These are phyloP conservation scores for Aramus guarauna DNA, from an alignment of 2,113 vertebrate genomes.

Conservation along the genomic window DNA sequence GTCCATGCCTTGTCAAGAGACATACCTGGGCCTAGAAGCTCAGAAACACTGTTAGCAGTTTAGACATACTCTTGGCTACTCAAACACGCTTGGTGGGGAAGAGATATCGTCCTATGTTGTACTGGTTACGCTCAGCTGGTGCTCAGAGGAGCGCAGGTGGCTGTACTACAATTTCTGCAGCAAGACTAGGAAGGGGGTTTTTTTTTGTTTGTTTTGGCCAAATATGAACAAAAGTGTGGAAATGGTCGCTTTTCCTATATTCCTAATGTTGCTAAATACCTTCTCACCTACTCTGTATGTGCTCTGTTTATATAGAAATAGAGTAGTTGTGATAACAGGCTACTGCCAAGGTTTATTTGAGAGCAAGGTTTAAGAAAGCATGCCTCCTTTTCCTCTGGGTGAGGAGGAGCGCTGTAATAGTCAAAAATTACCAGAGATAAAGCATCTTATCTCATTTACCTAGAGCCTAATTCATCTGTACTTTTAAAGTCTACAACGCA, in stretches of 20 bases:
- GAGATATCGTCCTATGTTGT: background rate
- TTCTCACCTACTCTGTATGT: background rate
- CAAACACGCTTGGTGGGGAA: background rate
- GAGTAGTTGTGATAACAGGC: background rate
- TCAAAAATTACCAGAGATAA: background rate
- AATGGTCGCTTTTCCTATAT: background rate
- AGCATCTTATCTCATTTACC: background rate
- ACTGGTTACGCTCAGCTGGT: background rate
- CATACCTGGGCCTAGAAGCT: background rate
- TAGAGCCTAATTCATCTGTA: background rate
- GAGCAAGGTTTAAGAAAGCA: background rate
- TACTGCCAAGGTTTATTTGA: background rate
- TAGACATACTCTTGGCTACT: background rate
- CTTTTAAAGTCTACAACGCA: background rate
- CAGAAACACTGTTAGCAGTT: background rate
- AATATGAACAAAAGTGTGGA: background rate
- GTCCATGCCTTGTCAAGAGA: background rate
- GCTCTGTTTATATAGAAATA: background rate
- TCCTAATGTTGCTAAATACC: background rate
- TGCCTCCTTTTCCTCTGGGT: background rate
- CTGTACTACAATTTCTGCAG: fast-evolving
- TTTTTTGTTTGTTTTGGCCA: background rate
- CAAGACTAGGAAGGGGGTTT: background rate
- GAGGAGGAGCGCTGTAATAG: background rate
- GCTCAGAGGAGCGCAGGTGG: fast-evolving